These are phyloP conservation scores for Phrynosoma blainvillii DNA, from an alignment of 2,113 vertebrate species.

Conservation along the genomic window DNA sequence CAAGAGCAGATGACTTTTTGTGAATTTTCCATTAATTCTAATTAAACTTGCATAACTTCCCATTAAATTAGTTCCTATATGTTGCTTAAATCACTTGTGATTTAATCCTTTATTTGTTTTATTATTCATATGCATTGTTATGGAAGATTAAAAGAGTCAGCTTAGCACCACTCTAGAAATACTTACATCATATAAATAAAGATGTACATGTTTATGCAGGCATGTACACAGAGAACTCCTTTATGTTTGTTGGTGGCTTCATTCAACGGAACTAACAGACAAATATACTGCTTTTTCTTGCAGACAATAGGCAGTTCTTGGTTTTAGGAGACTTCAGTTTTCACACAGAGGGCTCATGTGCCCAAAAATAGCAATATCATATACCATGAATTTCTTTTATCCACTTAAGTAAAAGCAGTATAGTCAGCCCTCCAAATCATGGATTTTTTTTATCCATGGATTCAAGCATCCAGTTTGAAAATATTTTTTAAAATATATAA, in stretches of 20 bases:
- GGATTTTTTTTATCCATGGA: too few relatives aligned
- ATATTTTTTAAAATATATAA: too few relatives aligned
- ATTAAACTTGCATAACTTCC: not conserved
- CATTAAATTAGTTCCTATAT: not conserved
- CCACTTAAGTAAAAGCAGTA: not conserved
- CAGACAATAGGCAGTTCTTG: not conserved
- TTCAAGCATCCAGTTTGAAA: too few relatives aligned
- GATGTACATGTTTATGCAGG: not conserved
- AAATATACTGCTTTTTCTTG: not conserved
- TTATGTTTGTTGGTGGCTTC: not conserved
- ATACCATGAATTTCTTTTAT: not conserved
- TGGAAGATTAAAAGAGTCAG: slow-evolving; percentile 4
- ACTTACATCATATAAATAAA: not conserved
- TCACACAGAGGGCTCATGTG: not conserved
- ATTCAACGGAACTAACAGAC: not conserved
- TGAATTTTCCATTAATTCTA: not conserved
- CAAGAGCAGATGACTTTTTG: not conserved
- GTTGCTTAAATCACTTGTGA: not conserved
- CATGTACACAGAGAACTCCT: not conserved
- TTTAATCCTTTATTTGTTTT: slow-evolving; percentile 12
- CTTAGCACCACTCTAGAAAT: not conserved
- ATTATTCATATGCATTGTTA: not conserved
- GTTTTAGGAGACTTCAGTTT: not conserved
- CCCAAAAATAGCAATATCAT: not conserved
- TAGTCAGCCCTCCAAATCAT: too few relatives aligned